These are phyloP conservation scores for Notodonta dromedarius DNA, from an alignment of 2,888 invertebrate genomes.

Conservation along the genomic window DNA sequence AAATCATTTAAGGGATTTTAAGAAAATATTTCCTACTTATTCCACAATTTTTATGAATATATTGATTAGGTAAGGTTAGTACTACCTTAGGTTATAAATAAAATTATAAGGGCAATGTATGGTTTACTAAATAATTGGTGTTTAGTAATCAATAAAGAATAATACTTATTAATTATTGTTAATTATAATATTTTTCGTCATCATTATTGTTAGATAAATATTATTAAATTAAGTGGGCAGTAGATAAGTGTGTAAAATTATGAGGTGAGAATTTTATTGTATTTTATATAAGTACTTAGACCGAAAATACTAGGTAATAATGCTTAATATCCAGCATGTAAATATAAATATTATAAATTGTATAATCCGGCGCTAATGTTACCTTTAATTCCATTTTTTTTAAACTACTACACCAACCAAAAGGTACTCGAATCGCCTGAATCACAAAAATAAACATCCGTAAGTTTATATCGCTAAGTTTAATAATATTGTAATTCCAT, in stretches of 20 bases:
- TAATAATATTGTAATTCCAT: slow-evolving; percentile 31
- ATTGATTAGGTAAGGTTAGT: no score
- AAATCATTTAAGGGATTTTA: not conserved
- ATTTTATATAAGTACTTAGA: slow-evolving; percentile 12
- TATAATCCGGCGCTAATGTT: slow-evolving; percentile 79
- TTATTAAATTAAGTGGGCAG: slow-evolving; percentile 8
- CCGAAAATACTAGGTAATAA: slow-evolving; percentile 21
- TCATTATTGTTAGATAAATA: slow-evolving; percentile 12
- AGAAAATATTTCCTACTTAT: no score
- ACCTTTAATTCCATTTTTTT: slow-evolving; percentile 62
- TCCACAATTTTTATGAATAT: no score
- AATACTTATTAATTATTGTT: no score
- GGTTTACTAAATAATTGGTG: no score
- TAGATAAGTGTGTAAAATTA: slow-evolving; percentile 1
- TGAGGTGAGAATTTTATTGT: not conserved
- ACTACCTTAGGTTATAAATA: no score
- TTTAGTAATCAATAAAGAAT: no score
- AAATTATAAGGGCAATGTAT: no score
- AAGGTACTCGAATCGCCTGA: slow-evolving; percentile 73
- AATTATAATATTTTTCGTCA: slow-evolving; percentile 36
- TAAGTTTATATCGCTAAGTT: no score
- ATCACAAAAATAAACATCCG: slow-evolving; percentile 37
- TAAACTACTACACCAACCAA: slow-evolving; percentile 42
- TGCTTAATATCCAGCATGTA: slow-evolving; percentile 38
- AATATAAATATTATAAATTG: slow-evolving; percentile 43